Evolutionary conservation across 2,888 invertebrate species (phyloP).

Genomic region (Lithophane semibrunnea): DNA sequence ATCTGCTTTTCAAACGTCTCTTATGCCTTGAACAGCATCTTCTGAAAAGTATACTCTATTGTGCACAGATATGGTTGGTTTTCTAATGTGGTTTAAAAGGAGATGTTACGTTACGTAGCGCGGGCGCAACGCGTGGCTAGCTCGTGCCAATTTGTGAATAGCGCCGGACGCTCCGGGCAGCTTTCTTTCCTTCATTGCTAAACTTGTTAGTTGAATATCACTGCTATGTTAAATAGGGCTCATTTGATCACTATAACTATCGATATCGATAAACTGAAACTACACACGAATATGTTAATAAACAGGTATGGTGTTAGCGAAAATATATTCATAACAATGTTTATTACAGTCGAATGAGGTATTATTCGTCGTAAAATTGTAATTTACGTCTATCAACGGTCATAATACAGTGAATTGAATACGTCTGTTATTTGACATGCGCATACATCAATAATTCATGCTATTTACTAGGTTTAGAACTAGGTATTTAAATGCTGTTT

Average conservation of each 20-base stretch:
- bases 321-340: conserved; percentile 53
- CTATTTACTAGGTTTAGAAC: conserved; percentile 24
- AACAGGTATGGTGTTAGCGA: conserved; percentile 30
- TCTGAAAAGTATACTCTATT: conserved; percentile 61
- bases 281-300: conserved; percentile 51
- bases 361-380: conserved; percentile 52
- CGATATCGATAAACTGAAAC: conserved; percentile 73
- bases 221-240: conserved; percentile 82
- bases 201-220: conserved; percentile 88
- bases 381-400: conserved; percentile 40
- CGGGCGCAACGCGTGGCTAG: conserved; percentile 83
- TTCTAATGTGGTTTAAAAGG: conserved; percentile 51
- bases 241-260: conserved; percentile 74
- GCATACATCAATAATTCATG: conserved; percentile 51
- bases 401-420: conserved; percentile 45
- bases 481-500: neutral
- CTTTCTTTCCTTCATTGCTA: conserved; percentile 89
- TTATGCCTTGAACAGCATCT: conserved; percentile 45
- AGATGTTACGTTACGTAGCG: conserved; percentile 69
- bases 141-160: conserved; percentile 90
- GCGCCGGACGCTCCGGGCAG: conserved; percentile 87
- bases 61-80: conserved; percentile 48
- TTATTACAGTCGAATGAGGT: conserved; percentile 45
- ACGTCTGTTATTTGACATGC: conserved; percentile 43
- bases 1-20: conserved; percentile 64